phyloP scores from a whole-genome alignment of 1,140 invertebrate genomes.

The Papilio aristodemus region DNA sequence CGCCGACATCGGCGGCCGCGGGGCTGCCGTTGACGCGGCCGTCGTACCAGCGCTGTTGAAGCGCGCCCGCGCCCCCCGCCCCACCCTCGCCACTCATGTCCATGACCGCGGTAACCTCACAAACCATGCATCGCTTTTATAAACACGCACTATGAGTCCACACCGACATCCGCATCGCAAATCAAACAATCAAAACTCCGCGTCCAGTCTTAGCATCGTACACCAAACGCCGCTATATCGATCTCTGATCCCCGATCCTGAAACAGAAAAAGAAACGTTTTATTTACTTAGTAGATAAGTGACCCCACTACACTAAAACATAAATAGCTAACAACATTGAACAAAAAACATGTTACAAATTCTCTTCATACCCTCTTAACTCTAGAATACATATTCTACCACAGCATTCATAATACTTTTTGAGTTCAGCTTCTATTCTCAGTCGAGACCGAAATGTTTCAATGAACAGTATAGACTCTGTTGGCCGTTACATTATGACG shows the following conservation, averaged over 20 bases:
- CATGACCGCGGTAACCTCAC: conserved; percentile 74
- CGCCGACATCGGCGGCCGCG: conserved; percentile 68
- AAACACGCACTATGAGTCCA: conserved; percentile 70
- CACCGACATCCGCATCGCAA: conserved; percentile 69
- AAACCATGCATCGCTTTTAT: conserved; percentile 78
- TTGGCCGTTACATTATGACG: too few relatives aligned
- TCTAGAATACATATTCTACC: too few relatives aligned
- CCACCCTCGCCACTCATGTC: conserved; percentile 75
- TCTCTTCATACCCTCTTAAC: too few relatives aligned
- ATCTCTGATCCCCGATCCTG: conserved; percentile 3
- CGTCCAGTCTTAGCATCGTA: conserved; percentile 54
- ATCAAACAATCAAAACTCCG: conserved; percentile 37
- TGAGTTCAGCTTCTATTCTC: too few relatives aligned
- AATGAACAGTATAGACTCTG: too few relatives aligned
- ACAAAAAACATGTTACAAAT: too few relatives aligned
- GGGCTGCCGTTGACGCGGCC: conserved; percentile 78
- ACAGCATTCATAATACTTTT: too few relatives aligned
- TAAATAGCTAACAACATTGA: too few relatives aligned
- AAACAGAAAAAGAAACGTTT: conserved; percentile 8
- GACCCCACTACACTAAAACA: too few relatives aligned
- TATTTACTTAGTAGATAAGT: conserved; percentile 2
- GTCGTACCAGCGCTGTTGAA: conserved; percentile 79
- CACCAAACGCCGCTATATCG: background rate
- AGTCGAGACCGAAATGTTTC: too few relatives aligned
- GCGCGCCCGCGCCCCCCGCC: conserved; percentile 55